Percentiles rank a stretch among this genome's conserved stretches.
Evolutionary conservation across 1,140 invertebrate species (phyloP).

Genomic region (Andrena cerasifolii): DNA sequence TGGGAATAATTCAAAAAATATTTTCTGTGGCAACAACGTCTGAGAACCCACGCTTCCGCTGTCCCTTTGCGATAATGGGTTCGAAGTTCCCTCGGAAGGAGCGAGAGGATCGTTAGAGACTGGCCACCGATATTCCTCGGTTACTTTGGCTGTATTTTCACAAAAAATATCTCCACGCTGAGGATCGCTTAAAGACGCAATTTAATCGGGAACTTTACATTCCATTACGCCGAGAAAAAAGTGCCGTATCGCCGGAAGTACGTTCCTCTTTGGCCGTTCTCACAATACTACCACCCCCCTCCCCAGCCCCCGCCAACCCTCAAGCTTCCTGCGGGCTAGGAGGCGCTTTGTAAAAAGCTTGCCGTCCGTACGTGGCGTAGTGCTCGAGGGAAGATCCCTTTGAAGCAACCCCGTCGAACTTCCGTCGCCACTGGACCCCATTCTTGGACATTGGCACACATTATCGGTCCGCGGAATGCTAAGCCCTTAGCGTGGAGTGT

Average conservation of each 20-base stretch:
- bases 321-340: neutral
- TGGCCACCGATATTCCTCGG: constrained; percentile 35
- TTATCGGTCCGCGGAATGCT: neutral
- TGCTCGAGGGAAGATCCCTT: constrained; percentile 3
- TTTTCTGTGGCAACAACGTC: constrained; percentile 1
- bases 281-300: neutral
- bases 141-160: constrained; percentile 41
- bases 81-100: neutral
- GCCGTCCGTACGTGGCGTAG: constrained; percentile 18
- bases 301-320: neutral
- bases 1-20: constrained; percentile 9
- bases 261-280: neutral
- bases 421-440: neutral
- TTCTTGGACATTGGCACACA: constrained; percentile 14
- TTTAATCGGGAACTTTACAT: constrained; percentile 51
- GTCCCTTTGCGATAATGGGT: constrained; percentile 17
- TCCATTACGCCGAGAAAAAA: constrained; percentile 35
- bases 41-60: no score
- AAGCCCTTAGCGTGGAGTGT: no score
- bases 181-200: constrained; percentile 50
- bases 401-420: constrained; percentile 10
- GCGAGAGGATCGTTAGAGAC: constrained; percentile 1
- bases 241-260: constrained; percentile 25
- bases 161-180: constrained; percentile 41
- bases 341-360: constrained; percentile 43